These are phyloP conservation scores for Apoderus coryli DNA, from an alignment of 2,888 invertebrate genomes.

Conservation along the genomic window DNA sequence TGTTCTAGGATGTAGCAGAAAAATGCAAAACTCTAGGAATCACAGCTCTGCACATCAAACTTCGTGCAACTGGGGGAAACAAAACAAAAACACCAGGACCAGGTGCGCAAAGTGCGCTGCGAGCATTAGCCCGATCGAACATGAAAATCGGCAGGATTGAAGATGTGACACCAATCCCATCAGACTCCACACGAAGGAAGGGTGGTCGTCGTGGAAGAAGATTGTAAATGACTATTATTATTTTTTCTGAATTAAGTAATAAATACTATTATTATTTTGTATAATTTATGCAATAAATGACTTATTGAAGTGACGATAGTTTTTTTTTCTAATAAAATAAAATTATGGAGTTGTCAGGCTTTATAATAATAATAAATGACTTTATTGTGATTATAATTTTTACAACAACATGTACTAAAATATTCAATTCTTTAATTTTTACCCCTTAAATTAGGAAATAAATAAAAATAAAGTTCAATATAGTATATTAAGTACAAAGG, in stretches of 20 bases:
- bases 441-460: no score
- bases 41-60: slow-evolving; percentile 94
- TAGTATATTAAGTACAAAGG: no score
- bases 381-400: no score
- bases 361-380: no score
- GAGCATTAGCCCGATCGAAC: slow-evolving; percentile 94
- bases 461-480: no score
- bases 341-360: no score
- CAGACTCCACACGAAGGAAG: slow-evolving; percentile 98
- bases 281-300: no score
- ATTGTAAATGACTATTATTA: slow-evolving; percentile 53
- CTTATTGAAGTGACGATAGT: no score
- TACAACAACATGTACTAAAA: no score
- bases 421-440: no score
- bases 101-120: slow-evolving; percentile 93
- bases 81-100: slow-evolving; percentile 98
- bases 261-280: no score
- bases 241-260: slow-evolving; percentile 3
- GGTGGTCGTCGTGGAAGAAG: slow-evolving; percentile 99
- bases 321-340: no score
- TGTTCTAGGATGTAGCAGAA: slow-evolving; percentile 88
- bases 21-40: slow-evolving; percentile 95
- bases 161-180: slow-evolving; percentile 99
- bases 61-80: slow-evolving; percentile 97
- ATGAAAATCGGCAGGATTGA: slow-evolving; percentile 99